Evolutionary conservation across 2,113 vertebrate genomes (phyloP).

Genomic region (rat (Rattus norvegicus)): DNA sequence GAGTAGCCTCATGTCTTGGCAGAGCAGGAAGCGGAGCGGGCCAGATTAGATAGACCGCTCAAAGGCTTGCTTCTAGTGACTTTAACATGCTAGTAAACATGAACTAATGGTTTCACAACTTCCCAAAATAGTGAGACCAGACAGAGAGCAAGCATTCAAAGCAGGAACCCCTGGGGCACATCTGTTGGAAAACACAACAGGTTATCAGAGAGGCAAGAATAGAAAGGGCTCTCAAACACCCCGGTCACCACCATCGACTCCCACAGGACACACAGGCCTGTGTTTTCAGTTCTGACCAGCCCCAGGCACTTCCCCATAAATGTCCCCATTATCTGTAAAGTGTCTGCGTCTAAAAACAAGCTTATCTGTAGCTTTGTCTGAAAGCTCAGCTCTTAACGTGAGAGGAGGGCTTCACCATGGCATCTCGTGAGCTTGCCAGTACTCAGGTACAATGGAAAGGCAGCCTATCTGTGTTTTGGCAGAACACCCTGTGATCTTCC

Average conservation of each 20-base stretch:
- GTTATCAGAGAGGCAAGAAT: background rate
- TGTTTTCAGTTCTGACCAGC: background rate
- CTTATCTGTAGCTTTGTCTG: background rate
- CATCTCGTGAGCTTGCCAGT: background rate
- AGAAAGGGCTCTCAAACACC: no score
- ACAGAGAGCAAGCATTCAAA: no score
- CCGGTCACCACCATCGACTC: fast-evolving
- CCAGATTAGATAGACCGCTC: background rate
- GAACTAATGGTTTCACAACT: background rate
- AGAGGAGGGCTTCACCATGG: fast-evolving
- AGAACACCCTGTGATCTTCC: background rate
- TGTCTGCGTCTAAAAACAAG: background rate
- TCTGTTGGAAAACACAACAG: background rate
- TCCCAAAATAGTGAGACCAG: background rate
- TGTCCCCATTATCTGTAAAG: background rate
- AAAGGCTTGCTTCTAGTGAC: background rate
- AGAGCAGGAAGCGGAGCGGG: background rate
- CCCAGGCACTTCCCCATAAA: no score
- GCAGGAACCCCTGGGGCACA: no score
- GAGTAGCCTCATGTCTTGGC: background rate
- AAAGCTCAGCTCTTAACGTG: background rate
- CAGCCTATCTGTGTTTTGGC: background rate
- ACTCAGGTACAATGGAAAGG: background rate
- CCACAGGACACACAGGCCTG: background rate
- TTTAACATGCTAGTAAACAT: background rate